These are phyloP conservation scores for Dolichallabes microphthalmus DNA, from an alignment of 2,113 vertebrate species.

Conservation along the genomic window DNA sequence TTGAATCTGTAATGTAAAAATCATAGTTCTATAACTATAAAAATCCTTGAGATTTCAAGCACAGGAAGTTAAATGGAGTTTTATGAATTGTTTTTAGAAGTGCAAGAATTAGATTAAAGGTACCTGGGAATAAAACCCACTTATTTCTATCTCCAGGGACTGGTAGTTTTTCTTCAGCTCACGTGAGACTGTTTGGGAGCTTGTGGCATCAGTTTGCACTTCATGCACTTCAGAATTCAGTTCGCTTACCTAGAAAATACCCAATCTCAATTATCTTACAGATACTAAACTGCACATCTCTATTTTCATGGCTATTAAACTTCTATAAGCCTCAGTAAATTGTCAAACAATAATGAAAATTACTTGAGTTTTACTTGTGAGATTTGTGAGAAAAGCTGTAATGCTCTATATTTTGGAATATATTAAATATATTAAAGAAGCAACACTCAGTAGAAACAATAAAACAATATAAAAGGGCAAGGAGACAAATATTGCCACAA, in stretches of 20 bases:
- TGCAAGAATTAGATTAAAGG: not conserved
- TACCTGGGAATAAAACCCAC: conserved; percentile 69
- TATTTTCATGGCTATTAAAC: not conserved
- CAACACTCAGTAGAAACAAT: too few species aligned
- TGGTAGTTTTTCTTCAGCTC: conserved; percentile 70
- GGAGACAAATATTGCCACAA: too few species aligned
- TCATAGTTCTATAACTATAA: not conserved
- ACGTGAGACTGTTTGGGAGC: conserved; percentile 52
- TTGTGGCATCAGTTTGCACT: conserved; percentile 58
- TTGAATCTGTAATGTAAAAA: conserved; percentile 54
- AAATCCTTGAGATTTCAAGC: not conserved
- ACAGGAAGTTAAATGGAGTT: not conserved
- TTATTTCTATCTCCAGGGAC: conserved; percentile 70
- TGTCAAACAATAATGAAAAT: not conserved
- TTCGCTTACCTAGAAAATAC: conserved; percentile 60
- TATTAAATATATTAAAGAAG: not conserved
- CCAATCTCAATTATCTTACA: not conserved
- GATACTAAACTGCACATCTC: not conserved
- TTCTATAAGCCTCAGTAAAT: not conserved
- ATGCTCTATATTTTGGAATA: not conserved
- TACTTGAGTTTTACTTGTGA: not conserved
- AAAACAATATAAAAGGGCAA: too few species aligned
- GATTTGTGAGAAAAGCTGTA: not conserved
- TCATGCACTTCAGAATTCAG: conserved; percentile 62
- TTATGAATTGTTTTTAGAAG: not conserved